Base-by-base conservation (phyloP, 2,888 invertebrate genomes). In the Bombyx huttoni region DNA sequence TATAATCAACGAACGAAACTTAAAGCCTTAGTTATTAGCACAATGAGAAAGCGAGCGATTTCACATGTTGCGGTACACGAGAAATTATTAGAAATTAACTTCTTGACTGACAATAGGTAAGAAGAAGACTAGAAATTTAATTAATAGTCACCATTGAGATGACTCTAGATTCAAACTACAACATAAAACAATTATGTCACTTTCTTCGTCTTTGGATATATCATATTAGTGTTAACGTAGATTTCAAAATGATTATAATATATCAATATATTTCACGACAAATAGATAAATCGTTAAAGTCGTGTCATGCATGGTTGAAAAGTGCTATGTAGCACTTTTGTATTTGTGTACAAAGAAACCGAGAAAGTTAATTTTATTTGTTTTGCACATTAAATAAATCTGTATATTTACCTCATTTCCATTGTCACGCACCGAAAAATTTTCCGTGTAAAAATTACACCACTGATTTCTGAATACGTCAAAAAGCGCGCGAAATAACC, bases 391-490 rank as follows among this genome's bases (percentile, higher is more conserved):
- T n/a, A n/a, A 40, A 46, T 46, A 50, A 50, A 49, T 49, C 35
- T 14, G 45, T 50, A 8, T 46, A 52, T 47, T 78, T 75, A 84
- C 84, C 84, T 83, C 75, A 81, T 82, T 68, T 80, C 72, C 73
- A 75, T 73, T 56, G 51, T 54, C 53, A 56, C 58, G 56, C 58
- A 56, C 58, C 60, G 62, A 63, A 59, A 65, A 67, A 65, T 57
- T 65, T 65, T 73, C 70, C 70, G 67, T 61, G 40, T 40, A 40
- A 60, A 63, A 65, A 60, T 72, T 67, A 68, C 67, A 76, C 77
- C 77, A 81, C 81, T 67, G 63, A 65, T 56, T 63, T 40, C 9
- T 40, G 40, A 6, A 59, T 64, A 73, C 72, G 70, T 68, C 66
- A 67, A 67, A 76, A 79, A 73, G 69, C 75, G 73, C 81, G 78